Conservation (phyloP, 2,888 invertebrate species). For the Troglohyphantes excavatus region DNA sequence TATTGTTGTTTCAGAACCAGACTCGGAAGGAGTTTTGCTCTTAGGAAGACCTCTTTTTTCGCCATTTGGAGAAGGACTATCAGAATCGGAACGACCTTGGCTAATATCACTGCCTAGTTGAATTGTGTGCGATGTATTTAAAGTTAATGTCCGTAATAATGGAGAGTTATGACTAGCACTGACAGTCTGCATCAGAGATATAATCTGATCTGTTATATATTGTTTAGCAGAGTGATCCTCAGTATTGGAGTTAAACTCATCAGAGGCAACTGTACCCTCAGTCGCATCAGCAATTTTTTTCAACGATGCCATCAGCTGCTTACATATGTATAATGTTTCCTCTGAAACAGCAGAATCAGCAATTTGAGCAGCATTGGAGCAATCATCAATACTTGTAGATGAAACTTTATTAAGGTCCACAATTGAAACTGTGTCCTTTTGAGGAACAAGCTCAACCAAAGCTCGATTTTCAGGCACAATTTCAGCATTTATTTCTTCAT, state of each 20-base stretch:
- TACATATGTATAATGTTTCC: constrained; percentile 93
- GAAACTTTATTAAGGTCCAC: constrained; percentile 7
- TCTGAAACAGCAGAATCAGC: constrained; percentile 83
- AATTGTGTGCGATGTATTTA: constrained; percentile 24
- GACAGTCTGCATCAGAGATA: constrained; percentile 80
- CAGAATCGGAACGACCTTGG: constrained; percentile 75
- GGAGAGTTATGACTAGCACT: constrained; percentile 78
- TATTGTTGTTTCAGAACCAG: constrained; percentile 79
- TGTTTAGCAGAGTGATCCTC: constrained; percentile 79
- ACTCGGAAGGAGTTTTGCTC: constrained; percentile 79
- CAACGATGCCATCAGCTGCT: constrained; percentile 91
- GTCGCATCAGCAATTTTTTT: constrained; percentile 84
- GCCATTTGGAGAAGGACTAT: constrained; percentile 69
- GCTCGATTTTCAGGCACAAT: constrained; percentile 46
- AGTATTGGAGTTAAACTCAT: constrained; percentile 33
- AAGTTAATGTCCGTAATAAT: constrained; percentile 47
- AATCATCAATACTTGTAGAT: not conserved
- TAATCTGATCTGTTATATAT: constrained; percentile 80
- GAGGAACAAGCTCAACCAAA: constrained; percentile 31
- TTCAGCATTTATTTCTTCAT: constrained; percentile 62
- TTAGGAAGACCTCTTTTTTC: constrained; percentile 57
- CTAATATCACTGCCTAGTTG: constrained; percentile 62
- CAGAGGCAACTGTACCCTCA: constrained; percentile 15
- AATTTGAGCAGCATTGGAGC: not conserved
- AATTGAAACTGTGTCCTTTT: constrained; percentile 18